phyloP scores from a whole-genome alignment of 2,888 invertebrate genomes.

The Silvanus unidentatus region DNA sequence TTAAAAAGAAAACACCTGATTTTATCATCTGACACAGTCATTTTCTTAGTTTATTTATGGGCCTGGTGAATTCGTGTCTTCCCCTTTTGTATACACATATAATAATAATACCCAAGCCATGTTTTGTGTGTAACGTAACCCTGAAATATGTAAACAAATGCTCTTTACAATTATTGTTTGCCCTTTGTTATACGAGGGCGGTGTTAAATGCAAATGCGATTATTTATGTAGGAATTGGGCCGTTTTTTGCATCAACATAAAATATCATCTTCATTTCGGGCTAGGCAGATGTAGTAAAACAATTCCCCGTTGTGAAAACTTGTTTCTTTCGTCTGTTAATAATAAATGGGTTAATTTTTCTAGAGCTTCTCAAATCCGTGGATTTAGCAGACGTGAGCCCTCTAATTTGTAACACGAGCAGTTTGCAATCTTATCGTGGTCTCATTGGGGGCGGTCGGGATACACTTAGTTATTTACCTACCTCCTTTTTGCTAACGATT shows the following conservation, averaged over 20 bases:
- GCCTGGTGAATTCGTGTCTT: too few relatives aligned
- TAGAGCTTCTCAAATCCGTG: slow-evolving; percentile 41
- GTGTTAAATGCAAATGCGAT: too few relatives aligned
- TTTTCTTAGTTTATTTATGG: too few relatives aligned
- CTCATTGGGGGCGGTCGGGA: slow-evolving; percentile 23
- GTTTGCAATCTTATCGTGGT: slow-evolving; percentile 37
- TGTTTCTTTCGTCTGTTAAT: slow-evolving; percentile 42
- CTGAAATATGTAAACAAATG: too few relatives aligned
- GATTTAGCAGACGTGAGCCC: slow-evolving; percentile 35
- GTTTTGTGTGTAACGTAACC: too few relatives aligned
- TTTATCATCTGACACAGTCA: too few relatives aligned
- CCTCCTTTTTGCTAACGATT: slow-evolving; percentile 22
- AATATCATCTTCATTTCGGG: slow-evolving; percentile 31
- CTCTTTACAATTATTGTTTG: too few relatives aligned
- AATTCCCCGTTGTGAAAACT: slow-evolving; percentile 37
- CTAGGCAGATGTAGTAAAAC: slow-evolving; percentile 35
- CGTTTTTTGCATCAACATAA: slow-evolving; percentile 20
- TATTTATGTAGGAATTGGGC: slow-evolving; percentile 21
- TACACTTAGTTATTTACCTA: slow-evolving; percentile 34
- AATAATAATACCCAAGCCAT: too few relatives aligned
- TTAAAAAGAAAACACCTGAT: too few relatives aligned
- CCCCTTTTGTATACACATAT: too few relatives aligned
- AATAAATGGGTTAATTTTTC: slow-evolving; percentile 47
- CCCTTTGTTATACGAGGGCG: too few relatives aligned
- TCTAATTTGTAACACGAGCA: slow-evolving; percentile 43